Base-by-base conservation (phyloP, 2,888 invertebrate species). In the Seira ritae region DNA sequence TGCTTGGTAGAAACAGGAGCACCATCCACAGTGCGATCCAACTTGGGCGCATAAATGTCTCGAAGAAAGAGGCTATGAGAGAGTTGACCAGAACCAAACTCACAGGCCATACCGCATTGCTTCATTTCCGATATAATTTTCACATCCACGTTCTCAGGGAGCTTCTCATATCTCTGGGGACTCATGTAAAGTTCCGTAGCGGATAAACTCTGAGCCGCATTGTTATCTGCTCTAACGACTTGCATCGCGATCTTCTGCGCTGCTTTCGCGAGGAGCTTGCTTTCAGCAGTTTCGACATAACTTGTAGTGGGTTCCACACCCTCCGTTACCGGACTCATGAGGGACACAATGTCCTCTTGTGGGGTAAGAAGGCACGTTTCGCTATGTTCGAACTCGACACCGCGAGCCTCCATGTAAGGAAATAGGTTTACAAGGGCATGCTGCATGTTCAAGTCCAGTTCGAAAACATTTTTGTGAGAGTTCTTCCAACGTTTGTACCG, bases 1-100 rank as follows among this genome's bases (percentile, higher is more conserved):
- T 97, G 97, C 90, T 92, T 93, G 0, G 97, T 96, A 3, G 97
- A 95, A 0, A 94, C 95, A 89, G 94, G 95, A 0, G 76, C 80
- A 67, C 91, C 90, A 0, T 91, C 91, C 19, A 91, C 89, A 79
- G 20, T 75, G 2, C 89, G 69, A n/a, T 88, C 83, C 75, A 92
- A 91, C 42, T 89, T 89, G 89, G 94, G 94, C 31, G 92, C 90
- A 90, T 96, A 96, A 0, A 94, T 94, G 1, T 96, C 96, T 37
- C 91, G 90, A 0, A 97, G 92, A 50, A 92, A 91, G 50, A 97
- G 92, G 20, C 92, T 91, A 90, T 97, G 96, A 0, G 91, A 92
- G 15, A 96, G 89, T 0, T 91, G 90, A 0, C 94, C 94, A 10
- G 94, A 92, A 79, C 93, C 92, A 90, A 94, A 94, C 84, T 89